Evolutionary conservation across 2,113 vertebrate species (phyloP), one percentile per base, ranked within the genome.

Genomic region (Phaethon lepturus): DNA sequence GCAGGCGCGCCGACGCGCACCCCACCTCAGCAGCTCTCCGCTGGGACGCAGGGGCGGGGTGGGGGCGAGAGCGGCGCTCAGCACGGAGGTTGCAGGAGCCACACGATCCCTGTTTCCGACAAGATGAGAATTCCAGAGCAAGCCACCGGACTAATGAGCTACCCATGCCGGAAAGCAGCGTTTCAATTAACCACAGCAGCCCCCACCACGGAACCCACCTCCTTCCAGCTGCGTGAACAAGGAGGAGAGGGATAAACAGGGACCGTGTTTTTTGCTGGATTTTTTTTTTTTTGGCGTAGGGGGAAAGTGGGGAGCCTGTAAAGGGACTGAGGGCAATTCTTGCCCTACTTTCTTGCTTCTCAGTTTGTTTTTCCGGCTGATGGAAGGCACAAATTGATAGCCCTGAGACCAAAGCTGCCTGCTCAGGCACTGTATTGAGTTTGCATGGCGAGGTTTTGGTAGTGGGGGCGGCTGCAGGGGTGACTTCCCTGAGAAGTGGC

Each of bases 61-160:
- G 33, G 26, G 40, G 19, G 23, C 1, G 13, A 53, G 63, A 6
- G 25, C 31, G 62, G 45, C 12, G 3, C 60, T 97, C 92, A 96
- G 96, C 95, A 95, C 13, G 0, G 85, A 64, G 86, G 47, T 84
- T 93, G 94, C 92, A 58, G 94, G 38, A 94, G 92, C 91, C 82
- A 85, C 96, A 96, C 59, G 42, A 95, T 95, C 53, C 90, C 82
- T 44, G 23, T 90, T 90, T 96, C 90, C 6, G 3, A 53, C 33
- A 23, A 95, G 94, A 97, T 91, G 88, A 96, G 91, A 96, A 95
- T 96, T 95, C 91, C 96, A 74, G 91, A 88, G 67, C 91, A 79
- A 95, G 84, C 66, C 59, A 50, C 55, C 16, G 2, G 71, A 29
- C 92, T 98, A 97, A 98, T 96, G 96, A 98, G 96, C 91, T 91